These are phyloP conservation scores for Apodemia duryi DNA, from an alignment of 2,888 invertebrate genomes.

Conservation along the genomic window DNA sequence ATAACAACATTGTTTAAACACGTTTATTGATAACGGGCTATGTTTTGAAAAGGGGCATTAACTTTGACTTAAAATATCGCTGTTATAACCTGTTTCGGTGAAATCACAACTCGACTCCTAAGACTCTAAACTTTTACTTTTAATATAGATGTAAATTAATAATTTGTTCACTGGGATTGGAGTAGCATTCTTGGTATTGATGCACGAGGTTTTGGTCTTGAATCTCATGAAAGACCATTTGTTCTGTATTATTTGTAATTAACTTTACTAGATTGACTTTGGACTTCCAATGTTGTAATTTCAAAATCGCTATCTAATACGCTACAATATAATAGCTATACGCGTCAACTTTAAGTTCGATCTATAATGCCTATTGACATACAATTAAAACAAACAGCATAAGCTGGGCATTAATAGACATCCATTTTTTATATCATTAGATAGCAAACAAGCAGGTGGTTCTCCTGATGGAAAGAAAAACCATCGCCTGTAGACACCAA, in stretches of 20 bases:
- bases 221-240: neutral
- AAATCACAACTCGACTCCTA: neutral
- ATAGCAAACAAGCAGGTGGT: no score
- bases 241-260: neutral
- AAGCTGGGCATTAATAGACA: no score
- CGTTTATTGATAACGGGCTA: neutral
- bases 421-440: no score
- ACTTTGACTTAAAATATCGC: neutral
- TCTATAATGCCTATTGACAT: no score
- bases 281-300: no score
- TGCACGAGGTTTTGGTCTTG: neutral
- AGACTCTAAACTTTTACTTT: slow-evolving; percentile 4
- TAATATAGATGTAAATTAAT: neutral
- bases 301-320: no score
- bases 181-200: neutral
- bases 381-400: no score
- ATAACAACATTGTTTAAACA: neutral
- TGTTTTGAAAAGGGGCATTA: neutral
- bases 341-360: no score
- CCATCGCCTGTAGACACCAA: no score
- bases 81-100: neutral
- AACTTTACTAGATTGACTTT: no score
- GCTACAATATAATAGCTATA: no score
- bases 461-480: no score
- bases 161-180: neutral